Percentiles rank a stretch among this genome's conserved stretches.
Evolutionary conservation across 2,797 vertebrate genomes (phyloP).

Genomic region (Nyctibius grandis): DNA sequence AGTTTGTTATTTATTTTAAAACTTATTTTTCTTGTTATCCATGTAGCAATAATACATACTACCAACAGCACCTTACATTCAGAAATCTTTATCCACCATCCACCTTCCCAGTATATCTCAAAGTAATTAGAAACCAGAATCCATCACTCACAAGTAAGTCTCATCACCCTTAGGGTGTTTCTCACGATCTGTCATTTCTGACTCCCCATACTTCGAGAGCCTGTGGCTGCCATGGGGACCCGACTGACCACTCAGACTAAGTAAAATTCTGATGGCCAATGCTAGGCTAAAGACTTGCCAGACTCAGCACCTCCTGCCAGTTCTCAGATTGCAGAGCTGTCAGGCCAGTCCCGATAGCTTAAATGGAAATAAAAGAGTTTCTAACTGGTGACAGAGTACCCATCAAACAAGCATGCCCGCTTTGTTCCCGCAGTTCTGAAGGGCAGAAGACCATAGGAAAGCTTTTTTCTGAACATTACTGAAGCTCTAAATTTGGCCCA

Average conservation of each 20-base stretch:
- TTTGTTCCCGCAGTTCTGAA: not conserved
- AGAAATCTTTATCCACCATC: not conserved
- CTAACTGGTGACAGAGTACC: not conserved
- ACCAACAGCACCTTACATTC: not conserved
- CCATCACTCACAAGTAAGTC: not conserved
- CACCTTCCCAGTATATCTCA: not conserved
- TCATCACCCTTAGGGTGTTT: not conserved
- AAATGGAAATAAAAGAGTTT: constrained; percentile 1
- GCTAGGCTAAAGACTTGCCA: not conserved
- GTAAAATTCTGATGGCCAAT: not conserved
- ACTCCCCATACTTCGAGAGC: not conserved
- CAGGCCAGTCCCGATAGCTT: not conserved
- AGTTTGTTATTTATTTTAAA: not conserved
- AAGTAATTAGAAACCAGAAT: not conserved
- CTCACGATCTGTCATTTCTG: not conserved
- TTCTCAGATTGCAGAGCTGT: not conserved
- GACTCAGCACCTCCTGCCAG: not conserved
- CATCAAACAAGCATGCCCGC: not conserved
- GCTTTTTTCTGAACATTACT: not conserved
- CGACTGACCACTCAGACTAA: not conserved
- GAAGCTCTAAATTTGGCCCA: constrained; percentile 15
- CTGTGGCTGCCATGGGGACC: not conserved
- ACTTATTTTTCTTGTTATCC: not conserved
- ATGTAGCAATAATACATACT: not conserved
- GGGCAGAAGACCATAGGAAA: constrained; percentile 1